These are phyloP conservation scores for Hippocampus abdominalis DNA, from an alignment of 2,113 vertebrate genomes.

Conservation along the genomic window DNA sequence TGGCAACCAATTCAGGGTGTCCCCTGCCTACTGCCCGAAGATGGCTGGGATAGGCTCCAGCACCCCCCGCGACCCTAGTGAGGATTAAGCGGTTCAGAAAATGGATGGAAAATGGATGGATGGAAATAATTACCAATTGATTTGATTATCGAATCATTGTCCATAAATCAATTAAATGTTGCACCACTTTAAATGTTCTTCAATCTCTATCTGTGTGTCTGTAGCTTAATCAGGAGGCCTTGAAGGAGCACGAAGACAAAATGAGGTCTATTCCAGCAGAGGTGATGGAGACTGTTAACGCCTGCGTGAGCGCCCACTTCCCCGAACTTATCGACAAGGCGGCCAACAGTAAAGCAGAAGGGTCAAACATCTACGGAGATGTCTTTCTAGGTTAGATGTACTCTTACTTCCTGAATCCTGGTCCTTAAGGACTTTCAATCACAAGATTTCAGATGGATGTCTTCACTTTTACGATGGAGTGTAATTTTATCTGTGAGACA, in stretches of 20 bases:
- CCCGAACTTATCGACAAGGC: slow-evolving; percentile 62
- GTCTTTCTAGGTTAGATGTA: slow-evolving; percentile 68
- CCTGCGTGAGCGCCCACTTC: slow-evolving; percentile 65
- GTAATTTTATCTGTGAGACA: background rate
- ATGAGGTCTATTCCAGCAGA: slow-evolving; percentile 71
- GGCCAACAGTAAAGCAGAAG: slow-evolving; percentile 37
- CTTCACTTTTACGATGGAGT: background rate
- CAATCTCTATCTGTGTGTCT: background rate
- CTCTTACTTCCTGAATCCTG: background rate
- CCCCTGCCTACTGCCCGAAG: no score
- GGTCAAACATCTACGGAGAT: slow-evolving; percentile 55
- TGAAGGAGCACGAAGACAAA: slow-evolving; percentile 74
- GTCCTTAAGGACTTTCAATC: background rate
- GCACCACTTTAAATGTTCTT: background rate
- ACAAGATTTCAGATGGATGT: background rate
- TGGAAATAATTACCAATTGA: no score
- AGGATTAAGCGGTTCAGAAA: no score
- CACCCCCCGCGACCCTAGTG: no score
- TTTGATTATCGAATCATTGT: no score
- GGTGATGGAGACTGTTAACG: slow-evolving; percentile 75
- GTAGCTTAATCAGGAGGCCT: slow-evolving; percentile 81
- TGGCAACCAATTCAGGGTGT: no score
- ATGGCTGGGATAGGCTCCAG: no score
- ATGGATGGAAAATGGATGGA: no score
- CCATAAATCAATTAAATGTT: no score